Evolutionary conservation across 2,888 invertebrate species (phyloP).

Genomic region (Drosophila eohydei): DNA sequence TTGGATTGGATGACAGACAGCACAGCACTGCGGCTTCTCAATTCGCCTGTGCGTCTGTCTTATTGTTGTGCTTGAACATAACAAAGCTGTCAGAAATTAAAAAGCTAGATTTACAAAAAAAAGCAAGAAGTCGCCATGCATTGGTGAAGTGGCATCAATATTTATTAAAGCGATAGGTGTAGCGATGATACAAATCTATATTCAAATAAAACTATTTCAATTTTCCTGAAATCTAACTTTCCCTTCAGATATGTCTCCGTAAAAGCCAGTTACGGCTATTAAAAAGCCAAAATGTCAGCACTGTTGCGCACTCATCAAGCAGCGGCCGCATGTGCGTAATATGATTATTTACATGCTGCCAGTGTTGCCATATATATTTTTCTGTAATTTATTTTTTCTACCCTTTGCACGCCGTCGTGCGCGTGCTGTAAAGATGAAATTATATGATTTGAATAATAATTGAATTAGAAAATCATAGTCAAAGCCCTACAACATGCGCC

Average conservation of each 20-base stretch:
- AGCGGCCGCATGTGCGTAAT: constrained; percentile 61
- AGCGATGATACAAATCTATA: background rate
- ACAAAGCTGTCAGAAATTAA: background rate
- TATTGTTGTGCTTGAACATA: constrained; percentile 4
- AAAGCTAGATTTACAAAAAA: background rate
- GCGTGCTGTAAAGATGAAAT: constrained; percentile 74
- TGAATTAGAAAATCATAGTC: constrained; percentile 81
- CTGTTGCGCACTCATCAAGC: constrained; percentile 19
- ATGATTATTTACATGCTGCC: constrained; percentile 66
- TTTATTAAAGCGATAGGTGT: no score
- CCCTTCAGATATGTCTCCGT: no score
- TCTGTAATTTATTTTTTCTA: background rate
- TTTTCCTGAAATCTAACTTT: background rate
- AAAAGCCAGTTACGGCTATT: background rate
- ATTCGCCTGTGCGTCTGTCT: constrained; percentile 6
- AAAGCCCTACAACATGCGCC: constrained; percentile 45
- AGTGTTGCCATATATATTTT: constrained; percentile 30
- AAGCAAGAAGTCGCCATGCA: background rate
- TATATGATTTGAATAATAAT: constrained; percentile 85
- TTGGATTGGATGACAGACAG: constrained; percentile 40
- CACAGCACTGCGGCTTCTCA: constrained; percentile 36
- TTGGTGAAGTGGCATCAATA: background rate
- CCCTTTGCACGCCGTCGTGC: constrained; percentile 12
- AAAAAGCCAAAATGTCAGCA: background rate
- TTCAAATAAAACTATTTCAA: background rate